Conservation (phyloP, 2,888 invertebrate genomes). For the Nycteola revayana region DNA sequence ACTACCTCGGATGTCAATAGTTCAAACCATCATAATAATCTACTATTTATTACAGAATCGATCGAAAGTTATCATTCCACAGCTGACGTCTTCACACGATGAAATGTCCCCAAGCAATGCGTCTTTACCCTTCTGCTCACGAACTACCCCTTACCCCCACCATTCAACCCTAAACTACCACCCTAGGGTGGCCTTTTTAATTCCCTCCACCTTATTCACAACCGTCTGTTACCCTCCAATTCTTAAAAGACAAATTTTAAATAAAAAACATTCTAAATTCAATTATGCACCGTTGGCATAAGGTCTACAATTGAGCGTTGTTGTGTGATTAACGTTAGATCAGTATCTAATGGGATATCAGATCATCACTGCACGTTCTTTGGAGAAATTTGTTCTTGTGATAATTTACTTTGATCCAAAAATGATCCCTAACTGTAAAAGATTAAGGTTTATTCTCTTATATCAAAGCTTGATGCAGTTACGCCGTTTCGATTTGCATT, state of each 20-base stretch:
- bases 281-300: slow-evolving; percentile 27
- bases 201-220: slow-evolving; percentile 52
- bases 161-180: slow-evolving; percentile 31
- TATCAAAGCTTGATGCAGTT: slow-evolving; percentile 35
- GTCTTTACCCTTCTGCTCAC: slow-evolving; percentile 48
- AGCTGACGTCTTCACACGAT: slow-evolving; percentile 33
- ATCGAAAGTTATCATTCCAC: not conserved
- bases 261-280: slow-evolving; percentile 24
- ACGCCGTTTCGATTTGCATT: slow-evolving; percentile 43
- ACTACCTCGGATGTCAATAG: no score
- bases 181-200: slow-evolving; percentile 61
- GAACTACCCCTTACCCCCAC: slow-evolving; percentile 47
- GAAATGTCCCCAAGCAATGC: slow-evolving; percentile 47
- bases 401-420: slow-evolving; percentile 14
- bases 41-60: no score
- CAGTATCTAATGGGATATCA: slow-evolving; percentile 60
- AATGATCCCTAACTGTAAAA: slow-evolving; percentile 23
- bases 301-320: slow-evolving; percentile 28
- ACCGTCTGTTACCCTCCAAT: slow-evolving; percentile 40
- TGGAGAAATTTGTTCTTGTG: slow-evolving; percentile 62
- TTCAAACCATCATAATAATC: no score
- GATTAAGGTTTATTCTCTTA: slow-evolving; percentile 41
- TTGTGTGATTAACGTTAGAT: slow-evolving; percentile 49
- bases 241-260: slow-evolving; percentile 60
- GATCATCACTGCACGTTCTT: slow-evolving; percentile 64